phyloP scores from a whole-genome alignment of 2,888 invertebrate genomes.

The Polymixis flavicincta region DNA sequence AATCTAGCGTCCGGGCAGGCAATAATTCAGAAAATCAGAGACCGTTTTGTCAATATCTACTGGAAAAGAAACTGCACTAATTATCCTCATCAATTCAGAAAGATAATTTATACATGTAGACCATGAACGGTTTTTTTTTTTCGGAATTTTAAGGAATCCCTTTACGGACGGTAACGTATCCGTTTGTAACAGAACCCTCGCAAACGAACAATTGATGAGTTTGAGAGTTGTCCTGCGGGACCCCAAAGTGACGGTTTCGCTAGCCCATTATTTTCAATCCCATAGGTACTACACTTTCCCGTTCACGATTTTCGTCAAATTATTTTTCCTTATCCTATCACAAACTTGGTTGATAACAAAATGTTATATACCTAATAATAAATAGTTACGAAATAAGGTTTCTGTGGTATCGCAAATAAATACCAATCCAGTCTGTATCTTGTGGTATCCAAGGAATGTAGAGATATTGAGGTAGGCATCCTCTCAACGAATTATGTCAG shows the following conservation, averaged over 20 bases:
- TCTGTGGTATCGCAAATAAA: slow-evolving; percentile 29
- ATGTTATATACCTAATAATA: slow-evolving; percentile 11
- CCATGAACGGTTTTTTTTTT: too few relatives aligned
- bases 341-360: slow-evolving; percentile 25
- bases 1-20: not conserved
- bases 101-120: not conserved
- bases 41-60: not conserved
- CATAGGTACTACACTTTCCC: slow-evolving; percentile 21
- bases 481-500: slow-evolving; percentile 43
- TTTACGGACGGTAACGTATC: slow-evolving; percentile 16
- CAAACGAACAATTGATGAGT: slow-evolving; percentile 54
- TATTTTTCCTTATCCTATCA: slow-evolving; percentile 25
- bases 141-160: too few relatives aligned
- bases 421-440: slow-evolving; percentile 22
- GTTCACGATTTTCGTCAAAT: slow-evolving; percentile 29
- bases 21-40: not conserved
- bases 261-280: slow-evolving; percentile 49
- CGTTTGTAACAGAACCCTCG: slow-evolving; percentile 24
- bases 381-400: slow-evolving; percentile 33
- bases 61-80: not conserved
- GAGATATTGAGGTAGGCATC: slow-evolving; percentile 11
- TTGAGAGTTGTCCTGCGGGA: slow-evolving; percentile 51
- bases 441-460: slow-evolving; percentile 44
- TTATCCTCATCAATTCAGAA: not conserved
- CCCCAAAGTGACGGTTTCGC: slow-evolving; percentile 45